phyloP scores from a whole-genome alignment of 2,113 vertebrate species.

The Osmerus eperlanus region DNA sequence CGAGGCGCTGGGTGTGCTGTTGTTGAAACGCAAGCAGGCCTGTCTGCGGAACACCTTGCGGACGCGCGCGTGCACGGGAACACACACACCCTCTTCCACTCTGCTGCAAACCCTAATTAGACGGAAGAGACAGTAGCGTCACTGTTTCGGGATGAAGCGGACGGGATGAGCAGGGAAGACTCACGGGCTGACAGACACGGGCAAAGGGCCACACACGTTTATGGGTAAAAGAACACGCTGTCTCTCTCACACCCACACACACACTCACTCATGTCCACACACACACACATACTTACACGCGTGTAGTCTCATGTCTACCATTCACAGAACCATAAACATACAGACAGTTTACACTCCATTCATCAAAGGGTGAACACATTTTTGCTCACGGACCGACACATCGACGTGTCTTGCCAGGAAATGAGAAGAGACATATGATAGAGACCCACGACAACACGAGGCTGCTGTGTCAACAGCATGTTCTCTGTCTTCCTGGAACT shows the following conservation, averaged over 20 bases:
- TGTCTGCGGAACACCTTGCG: conserved; percentile 45
- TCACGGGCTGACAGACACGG: conserved; percentile 10
- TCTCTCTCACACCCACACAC: conserved; percentile 6
- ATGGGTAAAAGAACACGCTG: not conserved
- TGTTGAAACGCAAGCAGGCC: conserved; percentile 57
- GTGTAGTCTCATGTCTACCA: not conserved
- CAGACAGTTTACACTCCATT: not conserved
- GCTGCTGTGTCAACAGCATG: not conserved
- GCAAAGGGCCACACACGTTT: conserved; percentile 33
- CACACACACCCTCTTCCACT: not conserved
- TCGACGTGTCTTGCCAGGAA: not conserved
- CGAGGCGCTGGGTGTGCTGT: conserved; percentile 33
- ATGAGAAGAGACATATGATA: not conserved
- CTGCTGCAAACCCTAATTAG: conserved; percentile 30
- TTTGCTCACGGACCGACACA: not conserved
- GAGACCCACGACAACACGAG: too few relatives aligned
- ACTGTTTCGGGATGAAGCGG: conserved; percentile 36
- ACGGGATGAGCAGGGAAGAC: not conserved
- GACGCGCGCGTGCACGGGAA: conserved; percentile 10
- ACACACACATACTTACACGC: too few relatives aligned
- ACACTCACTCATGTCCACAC: not conserved
- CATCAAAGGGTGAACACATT: not conserved
- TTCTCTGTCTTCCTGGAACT: too few relatives aligned
- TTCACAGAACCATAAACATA: not conserved
- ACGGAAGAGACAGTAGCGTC: conserved; percentile 51